Base-by-base conservation (phyloP, 92 coral and sea anemone genomes). In the Bergia puertoricense region DNA sequence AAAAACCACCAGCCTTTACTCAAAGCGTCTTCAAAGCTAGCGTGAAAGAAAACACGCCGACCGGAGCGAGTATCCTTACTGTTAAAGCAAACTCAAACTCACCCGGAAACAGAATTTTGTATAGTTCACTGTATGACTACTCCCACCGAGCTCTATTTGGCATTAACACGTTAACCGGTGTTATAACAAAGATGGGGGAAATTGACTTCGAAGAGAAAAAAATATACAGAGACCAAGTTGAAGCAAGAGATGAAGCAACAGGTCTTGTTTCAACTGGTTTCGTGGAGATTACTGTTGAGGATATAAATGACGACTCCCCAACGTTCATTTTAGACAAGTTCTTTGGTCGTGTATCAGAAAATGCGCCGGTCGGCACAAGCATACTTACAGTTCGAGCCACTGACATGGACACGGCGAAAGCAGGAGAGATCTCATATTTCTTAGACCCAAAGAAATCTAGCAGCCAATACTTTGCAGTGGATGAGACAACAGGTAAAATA, bases 301-400 rank as follows among this genome's bases (percentile, higher is more conserved):
- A 97, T 75, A 88, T 90, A 46, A 97, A 97, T 76, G 99, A 97
- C 72, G 92, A 95, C 85, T 57, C 97, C 1, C 99, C 99, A 48
- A 90, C 80, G 20, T 97, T 97, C 74, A 80, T 76, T 44, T 78
- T 88, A 86, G 93, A 86, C 1, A 65, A 8, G 40, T 96, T 91
- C 48, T 85, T 68, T 37, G 96, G 88, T 42, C 89, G 96, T 2
- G 92, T 95, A 37, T 66, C 81, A 4, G 99, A 97, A 89, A 91
- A 93, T 80, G 85, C 97, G 5, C 94, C 96, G 0, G 48, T 69
- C 65, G 95, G 95, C 0, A 86, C 96, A 3, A 90, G 87, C 5
- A 93, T 96, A 2, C 67, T 96, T 0, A 90, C 77, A 7, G 84
- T 96, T 0, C 72, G 90, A 6, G 98, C 99, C 23, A 81, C 56